A percentile compares a stretch with the other conserved stretches of the same genome.
Conservation (phyloP, 2,797 vertebrate species). For the Apodemus agrarius region DNA sequence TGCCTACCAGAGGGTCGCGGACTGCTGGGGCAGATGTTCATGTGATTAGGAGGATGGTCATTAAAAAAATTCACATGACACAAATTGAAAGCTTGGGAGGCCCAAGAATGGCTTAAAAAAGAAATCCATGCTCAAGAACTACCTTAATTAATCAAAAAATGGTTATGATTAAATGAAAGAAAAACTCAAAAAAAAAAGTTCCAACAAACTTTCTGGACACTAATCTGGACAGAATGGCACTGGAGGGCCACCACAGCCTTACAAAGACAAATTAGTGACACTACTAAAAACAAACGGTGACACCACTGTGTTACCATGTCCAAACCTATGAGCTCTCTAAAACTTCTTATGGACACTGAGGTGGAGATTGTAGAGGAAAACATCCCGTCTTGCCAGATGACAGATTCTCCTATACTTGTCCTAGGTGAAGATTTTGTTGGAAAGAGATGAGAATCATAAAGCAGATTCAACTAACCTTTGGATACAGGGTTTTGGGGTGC, state of each 20-base stretch:
- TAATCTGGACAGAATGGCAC: not conserved
- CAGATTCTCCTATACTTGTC: not conserved
- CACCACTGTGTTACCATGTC: not conserved
- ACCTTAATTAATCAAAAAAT: not conserved
- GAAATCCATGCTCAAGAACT: not conserved
- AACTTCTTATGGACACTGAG: slow-evolving; percentile 3
- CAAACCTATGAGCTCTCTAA: not conserved
- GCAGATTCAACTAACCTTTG: not conserved
- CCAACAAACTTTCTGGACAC: not conserved
- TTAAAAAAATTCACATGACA: not conserved
- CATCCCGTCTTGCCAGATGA: not conserved
- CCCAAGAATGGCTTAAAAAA: not conserved
- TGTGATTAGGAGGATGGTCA: not conserved
- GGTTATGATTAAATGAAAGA: not conserved
- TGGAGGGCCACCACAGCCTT: not conserved
- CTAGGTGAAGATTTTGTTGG: slow-evolving; percentile 10
- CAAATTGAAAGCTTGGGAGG: not conserved
- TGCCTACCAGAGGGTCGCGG: not conserved
- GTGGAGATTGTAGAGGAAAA: slow-evolving; percentile 25
- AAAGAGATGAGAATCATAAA: slow-evolving; percentile 1
- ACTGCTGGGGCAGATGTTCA: not conserved
- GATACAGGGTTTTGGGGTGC: not conserved
- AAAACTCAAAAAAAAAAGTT: not conserved
- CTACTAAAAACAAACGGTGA: slow-evolving; percentile 8
- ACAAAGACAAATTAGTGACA: not conserved